Base-by-base conservation (phyloP, 1,140 invertebrate species). In the Drosophila nigrodunni region DNA sequence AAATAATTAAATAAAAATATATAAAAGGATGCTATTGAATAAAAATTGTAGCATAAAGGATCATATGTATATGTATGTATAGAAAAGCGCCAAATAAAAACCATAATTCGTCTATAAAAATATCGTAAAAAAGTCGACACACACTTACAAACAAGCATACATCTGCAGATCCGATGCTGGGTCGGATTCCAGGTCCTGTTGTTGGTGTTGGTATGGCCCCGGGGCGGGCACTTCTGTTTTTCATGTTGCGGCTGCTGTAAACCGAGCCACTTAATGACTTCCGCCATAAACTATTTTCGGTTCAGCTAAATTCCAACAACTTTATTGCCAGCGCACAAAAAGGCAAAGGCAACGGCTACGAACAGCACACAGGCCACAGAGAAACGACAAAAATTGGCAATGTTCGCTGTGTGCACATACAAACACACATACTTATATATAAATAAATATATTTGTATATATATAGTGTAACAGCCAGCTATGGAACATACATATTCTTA, bases 281-380 rank as follows among this genome's bases (percentile, higher is more conserved):
- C 85, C 85, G 85, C 85, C 85, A 89, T 89, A 89, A 89, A 89
- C 85, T 89, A 89, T 89, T 89, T 89, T 89, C 85, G 85, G 85
- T 89, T 89, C 85, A 89, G 85, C 85, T 89, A 89, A 89, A 89
- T 89, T 89, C 85, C 85, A 89, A 89, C 85, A 89, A 89, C 85
- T 89, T 89, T 89, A 89, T 89, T 89, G 85, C 83, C 80, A 70
- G 50, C 74, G 46, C 74, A 34, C 64, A 69, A 69, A 82, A 78
- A 55, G 55, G 66, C 64, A 50, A 78, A 54, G 62, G 46, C 34
- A 68, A 57, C 52, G 21, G 21, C 13, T 37, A 44, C 61, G 76
- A 30, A 5, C 25, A 78, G 72, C 77, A 41, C 35, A 39, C 54
- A 41, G 54, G 54, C 61, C 68, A 74, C 52, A 65, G 64, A 77